Percentiles rank a stretch among this genome's conserved stretches.
Conservation (phyloP, 1,140 invertebrate genomes). For the Gryllus bimaculatus region DNA sequence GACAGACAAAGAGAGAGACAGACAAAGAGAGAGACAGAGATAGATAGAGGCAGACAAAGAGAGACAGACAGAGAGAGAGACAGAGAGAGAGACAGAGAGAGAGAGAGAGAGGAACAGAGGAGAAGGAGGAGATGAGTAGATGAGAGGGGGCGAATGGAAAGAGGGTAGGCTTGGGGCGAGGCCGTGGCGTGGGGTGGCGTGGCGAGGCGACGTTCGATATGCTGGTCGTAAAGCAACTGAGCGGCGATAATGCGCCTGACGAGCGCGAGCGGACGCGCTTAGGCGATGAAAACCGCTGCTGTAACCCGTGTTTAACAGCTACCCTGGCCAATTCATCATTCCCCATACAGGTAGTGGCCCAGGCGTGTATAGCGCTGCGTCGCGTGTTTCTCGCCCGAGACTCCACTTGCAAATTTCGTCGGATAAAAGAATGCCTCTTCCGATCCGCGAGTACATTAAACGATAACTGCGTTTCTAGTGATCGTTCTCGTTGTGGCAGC, state of each 20-base stretch:
- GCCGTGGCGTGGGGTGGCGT: neutral
- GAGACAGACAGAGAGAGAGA: neutral
- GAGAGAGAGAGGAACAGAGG: neutral
- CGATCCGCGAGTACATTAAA: no score
- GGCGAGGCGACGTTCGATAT: neutral
- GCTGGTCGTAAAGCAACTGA: neutral
- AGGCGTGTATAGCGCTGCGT: no score
- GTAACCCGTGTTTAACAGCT: neutral
- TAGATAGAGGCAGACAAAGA: no score
- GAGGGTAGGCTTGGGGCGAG: neutral
- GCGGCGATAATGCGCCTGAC: neutral
- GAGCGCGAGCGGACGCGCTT: neutral
- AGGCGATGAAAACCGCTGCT: neutral
- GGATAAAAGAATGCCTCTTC: no score
- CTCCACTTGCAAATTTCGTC: no score
- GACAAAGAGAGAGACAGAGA: no score
- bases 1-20: no score
- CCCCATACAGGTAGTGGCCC: neutral
- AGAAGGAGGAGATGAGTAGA: neutral
- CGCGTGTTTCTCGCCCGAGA: no score
- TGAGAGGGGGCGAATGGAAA: neutral
- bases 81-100: neutral
- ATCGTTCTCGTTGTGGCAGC: no score
- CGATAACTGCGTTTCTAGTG: no score
- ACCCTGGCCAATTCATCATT: neutral